Evolutionary conservation across 2,113 vertebrate genomes (phyloP), one percentile per base, ranked within the genome.

Genomic region (Platysteira castanea): DNA sequence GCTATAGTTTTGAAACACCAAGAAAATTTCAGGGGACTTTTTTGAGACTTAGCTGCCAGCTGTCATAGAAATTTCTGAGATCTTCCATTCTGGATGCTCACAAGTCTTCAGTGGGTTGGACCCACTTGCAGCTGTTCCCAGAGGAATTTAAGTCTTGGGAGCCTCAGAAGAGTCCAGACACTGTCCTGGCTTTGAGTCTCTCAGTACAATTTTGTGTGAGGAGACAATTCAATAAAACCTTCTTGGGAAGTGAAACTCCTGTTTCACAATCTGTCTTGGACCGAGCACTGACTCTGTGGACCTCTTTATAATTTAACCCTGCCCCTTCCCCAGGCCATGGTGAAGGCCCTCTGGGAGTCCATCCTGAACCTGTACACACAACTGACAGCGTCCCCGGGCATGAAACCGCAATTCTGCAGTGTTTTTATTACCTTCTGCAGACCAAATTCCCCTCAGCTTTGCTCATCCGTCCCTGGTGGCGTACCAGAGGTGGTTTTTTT

Each of bases 401-500:
- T 59, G 41, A 87, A 91, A 76, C 13, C 4, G 4, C 46, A 87
- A 49, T 65, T 90, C 56, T 73, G 13, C 20, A 27, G 6, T 24
- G 20, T 54, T 85, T 90, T 74, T 80, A 85, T 80, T 90, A 77
- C 21, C 24, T 85, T 90, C 9, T 39, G 23, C 3, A 5, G 15
- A 65, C 56, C 19, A 84, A 76, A 65, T 15, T 77, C 26, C 59
- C 15, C 24, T 83, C n/a, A 86, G 59, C 14, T 79, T 73, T 83
- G 30, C 30, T 91, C 9, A 13, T 70, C 42, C 15, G 50, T 92
- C 83, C 54, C 67, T 69, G 28, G 63, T 80, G 88, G 23, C 6
- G 0, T 56, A 54, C 12, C 1, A 4, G 65, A 86, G 28, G 21
- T 46, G 0, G 0, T 41, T 85, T 61, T 79, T 84, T 47, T 68